These are phyloP conservation scores for Poeciliopsis occidentalis DNA, from an alignment of 2,113 vertebrate species.

Conservation along the genomic window DNA sequence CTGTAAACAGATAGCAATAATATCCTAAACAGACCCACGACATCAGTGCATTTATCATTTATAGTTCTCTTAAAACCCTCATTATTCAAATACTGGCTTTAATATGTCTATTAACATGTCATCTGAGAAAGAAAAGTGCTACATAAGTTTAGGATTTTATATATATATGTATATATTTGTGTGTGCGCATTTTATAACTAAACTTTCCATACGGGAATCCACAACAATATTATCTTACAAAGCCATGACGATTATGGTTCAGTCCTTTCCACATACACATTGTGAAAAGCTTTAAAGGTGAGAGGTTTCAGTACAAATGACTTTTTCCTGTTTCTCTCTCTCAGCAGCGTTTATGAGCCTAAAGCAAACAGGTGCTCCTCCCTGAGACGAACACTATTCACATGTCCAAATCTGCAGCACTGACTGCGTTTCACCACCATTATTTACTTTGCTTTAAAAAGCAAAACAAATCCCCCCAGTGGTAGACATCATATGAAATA, in stretches of 20 bases:
- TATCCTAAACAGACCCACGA: slow-evolving; percentile 52
- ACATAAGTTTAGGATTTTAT: slow-evolving; percentile 49
- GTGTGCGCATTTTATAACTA: not conserved
- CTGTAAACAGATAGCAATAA: slow-evolving; percentile 57
- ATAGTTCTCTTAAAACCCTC: slow-evolving; percentile 16
- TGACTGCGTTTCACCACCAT: slow-evolving; percentile 14
- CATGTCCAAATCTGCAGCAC: slow-evolving; percentile 7
- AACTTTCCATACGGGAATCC: slow-evolving; percentile 45
- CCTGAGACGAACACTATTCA: slow-evolving; percentile 71
- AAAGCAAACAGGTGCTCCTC: slow-evolving; percentile 59
- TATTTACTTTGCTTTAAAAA: slow-evolving; percentile 14
- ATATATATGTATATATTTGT: slow-evolving; percentile 1
- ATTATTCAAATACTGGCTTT: slow-evolving; percentile 52
- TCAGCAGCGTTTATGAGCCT: slow-evolving; percentile 35
- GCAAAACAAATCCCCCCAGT: not conserved
- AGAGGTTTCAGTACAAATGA: slow-evolving; percentile 48
- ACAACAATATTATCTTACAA: slow-evolving; percentile 44
- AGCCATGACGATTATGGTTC: slow-evolving; percentile 39
- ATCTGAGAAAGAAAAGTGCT: slow-evolving; percentile 65
- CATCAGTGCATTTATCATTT: slow-evolving; percentile 32
- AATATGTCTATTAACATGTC: slow-evolving; percentile 48
- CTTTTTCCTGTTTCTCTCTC: slow-evolving; percentile 3
- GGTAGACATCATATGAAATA: not conserved
- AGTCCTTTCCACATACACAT: slow-evolving; percentile 40
- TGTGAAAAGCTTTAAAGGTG: slow-evolving; percentile 53